Evolutionary conservation across 2,888 invertebrate genomes (phyloP), one percentile per base, ranked within the genome.

Genomic region (Argyresthia albistria): DNA sequence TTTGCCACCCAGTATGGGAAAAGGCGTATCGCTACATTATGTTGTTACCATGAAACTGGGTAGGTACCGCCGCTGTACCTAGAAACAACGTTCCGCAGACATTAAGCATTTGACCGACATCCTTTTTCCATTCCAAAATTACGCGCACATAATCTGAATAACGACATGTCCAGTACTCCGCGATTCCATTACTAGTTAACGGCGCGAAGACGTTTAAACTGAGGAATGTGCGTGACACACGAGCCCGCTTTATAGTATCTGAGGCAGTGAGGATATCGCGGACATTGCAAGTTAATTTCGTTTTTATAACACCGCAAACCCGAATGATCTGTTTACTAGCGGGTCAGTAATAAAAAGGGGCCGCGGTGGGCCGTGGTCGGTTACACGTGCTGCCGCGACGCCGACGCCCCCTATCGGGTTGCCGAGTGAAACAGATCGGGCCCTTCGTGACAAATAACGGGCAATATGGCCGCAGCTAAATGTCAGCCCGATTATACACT

Each of bases 241-340:
- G 67, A 69, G 70, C 78, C 78, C 25, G 25, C 25, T 16, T 79
- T 80, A 79, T 76, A 6, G 25, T 25, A 25, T 4, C 25, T 25
- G 55, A 65, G 56, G 62, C 67, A 67, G 63, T 73, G 71, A 73
- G 73, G 71, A 75, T 80, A 78, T 79, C 79, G 50, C 79, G 80
- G 76, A 70, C 80, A 80, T 82, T 72, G 73, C 75, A 74, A 80
- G 81, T 84, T 86, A 86, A 86, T 87, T 87, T 80, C 78, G 81
- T 84, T 87, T 87, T 87, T 87, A 87, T 86, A 84, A 78, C 86
- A 86, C 83, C 86, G 86, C 86, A 86, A 86, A 84, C 81, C 83
- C 80, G 83, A 86, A 87, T 86, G 86, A 86, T 86, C 86, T 87
- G 86, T 87, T 86, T 87, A 87, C 86, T 87, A 82, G 86, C 84